Percentiles rank a stretch among this genome's conserved stretches.
Evolutionary conservation across 2,113 vertebrate genomes (phyloP).

Genomic region (Mastomys coucha): DNA sequence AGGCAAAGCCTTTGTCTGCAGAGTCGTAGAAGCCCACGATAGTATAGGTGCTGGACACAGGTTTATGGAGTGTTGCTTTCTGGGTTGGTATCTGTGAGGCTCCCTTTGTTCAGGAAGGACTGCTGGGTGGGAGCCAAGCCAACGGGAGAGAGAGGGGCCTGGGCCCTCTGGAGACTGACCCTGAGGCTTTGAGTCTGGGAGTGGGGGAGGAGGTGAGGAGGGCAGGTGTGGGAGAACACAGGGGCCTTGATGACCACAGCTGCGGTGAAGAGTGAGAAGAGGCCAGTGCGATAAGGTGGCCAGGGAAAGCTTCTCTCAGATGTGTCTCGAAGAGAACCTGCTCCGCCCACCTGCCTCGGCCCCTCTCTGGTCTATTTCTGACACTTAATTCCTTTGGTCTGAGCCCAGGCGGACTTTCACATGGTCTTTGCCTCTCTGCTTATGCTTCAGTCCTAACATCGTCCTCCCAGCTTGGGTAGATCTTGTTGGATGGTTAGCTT

Average conservation of each 20-base stretch:
- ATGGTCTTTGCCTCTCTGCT: constrained; percentile 16
- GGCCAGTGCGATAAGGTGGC: constrained; percentile 74
- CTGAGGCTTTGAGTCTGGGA: constrained; percentile 60
- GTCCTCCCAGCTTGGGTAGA: neutral
- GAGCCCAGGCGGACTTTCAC: constrained; percentile 34
- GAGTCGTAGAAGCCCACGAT: neutral
- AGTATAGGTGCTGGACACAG: neutral
- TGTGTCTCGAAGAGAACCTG: constrained; percentile 39
- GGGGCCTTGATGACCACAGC: constrained; percentile 80
- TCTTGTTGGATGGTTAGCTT: neutral
- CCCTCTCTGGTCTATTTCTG: constrained; percentile 43
- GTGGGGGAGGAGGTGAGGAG: constrained; percentile 71
- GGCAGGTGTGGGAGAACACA: constrained; percentile 82
- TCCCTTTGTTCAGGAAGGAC: constrained; percentile 53
- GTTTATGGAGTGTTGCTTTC: constrained; percentile 34
- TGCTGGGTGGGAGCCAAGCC: constrained; percentile 54
- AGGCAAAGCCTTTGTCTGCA: neutral
- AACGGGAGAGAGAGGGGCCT: constrained; percentile 3
- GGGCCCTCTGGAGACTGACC: constrained; percentile 58
- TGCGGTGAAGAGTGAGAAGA: constrained; percentile 80
- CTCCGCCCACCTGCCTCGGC: neutral
- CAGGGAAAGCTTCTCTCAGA: constrained; percentile 50
- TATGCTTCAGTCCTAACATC: neutral
- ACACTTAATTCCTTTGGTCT: constrained; percentile 61
- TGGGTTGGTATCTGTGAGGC: constrained; percentile 27